A percentile compares a stretch with the other conserved stretches of the same genome.
phyloP scores from a whole-genome alignment of 2,888 invertebrate genomes.

The Ichneumoninae sp. region DNA sequence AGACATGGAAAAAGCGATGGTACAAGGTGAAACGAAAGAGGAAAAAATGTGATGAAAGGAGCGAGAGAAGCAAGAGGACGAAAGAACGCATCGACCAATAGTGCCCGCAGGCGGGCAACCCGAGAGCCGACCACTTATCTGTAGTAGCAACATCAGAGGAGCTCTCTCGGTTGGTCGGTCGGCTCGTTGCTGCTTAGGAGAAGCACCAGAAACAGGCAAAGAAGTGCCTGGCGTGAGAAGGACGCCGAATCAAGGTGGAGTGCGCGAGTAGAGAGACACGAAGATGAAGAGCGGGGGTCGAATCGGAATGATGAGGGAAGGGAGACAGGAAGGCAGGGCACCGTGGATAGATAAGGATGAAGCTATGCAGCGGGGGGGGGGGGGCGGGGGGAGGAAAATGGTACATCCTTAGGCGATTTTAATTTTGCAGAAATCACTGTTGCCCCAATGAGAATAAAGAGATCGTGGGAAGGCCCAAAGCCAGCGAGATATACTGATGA shows the following conservation, averaged over 20 bases:
- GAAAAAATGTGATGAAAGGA: conserved; percentile 65
- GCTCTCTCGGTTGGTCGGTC: conserved; percentile 75
- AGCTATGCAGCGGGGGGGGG: background rate
- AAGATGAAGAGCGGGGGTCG: conserved; percentile 51
- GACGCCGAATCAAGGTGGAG: conserved; percentile 78
- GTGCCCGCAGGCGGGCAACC: conserved; percentile 79
- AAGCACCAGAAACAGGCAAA: conserved; percentile 70
- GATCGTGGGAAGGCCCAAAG: conserved; percentile 69
- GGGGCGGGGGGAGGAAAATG: conserved; percentile 77
- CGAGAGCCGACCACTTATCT: conserved; percentile 83
- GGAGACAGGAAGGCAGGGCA: conserved; percentile 61
- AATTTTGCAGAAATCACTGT: conserved; percentile 83
- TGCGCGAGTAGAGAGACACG: conserved; percentile 74
- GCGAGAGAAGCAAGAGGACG: conserved; percentile 72
- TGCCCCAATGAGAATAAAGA: conserved; percentile 83
- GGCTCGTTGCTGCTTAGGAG: conserved; percentile 73
- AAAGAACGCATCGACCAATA: conserved; percentile 81
- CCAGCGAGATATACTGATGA: conserved; percentile 72
- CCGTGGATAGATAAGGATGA: conserved; percentile 41
- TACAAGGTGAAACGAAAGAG: conserved; percentile 62
- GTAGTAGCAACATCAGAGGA: conserved; percentile 82
- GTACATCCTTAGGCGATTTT: conserved; percentile 84
- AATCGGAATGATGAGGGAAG: conserved; percentile 52
- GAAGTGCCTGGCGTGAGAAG: conserved; percentile 81
- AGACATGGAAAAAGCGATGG: conserved; percentile 62